Evolutionary conservation across 1,140 invertebrate genomes (phyloP).

Genomic region (Theocolax elegans): DNA sequence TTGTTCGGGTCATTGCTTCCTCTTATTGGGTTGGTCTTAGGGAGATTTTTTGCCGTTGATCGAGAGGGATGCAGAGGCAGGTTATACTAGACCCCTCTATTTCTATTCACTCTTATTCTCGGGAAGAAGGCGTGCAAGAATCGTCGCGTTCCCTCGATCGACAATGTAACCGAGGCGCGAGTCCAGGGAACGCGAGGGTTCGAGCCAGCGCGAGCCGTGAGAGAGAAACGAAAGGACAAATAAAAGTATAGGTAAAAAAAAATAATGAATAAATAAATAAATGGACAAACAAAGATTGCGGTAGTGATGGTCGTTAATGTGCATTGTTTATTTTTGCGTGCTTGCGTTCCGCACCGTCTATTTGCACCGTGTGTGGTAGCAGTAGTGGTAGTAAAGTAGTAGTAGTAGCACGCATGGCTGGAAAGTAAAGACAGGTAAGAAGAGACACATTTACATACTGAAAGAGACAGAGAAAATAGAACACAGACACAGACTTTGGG

Average conservation of each 20-base stretch:
- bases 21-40: neutral
- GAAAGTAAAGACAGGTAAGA: slow-evolving; percentile 29
- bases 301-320: slow-evolving; percentile 15
- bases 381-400: neutral
- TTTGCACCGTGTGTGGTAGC: slow-evolving; percentile 2
- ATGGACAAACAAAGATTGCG: neutral
- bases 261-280: neutral
- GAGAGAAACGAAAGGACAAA: slow-evolving; percentile 10
- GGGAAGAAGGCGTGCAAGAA: neutral
- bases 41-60: too few species aligned
- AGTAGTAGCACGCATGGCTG: slow-evolving; percentile 6
- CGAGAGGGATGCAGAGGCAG: neutral
- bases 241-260: too few species aligned
- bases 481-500: slow-evolving; percentile 21
- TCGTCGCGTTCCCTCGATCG: neutral
- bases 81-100: neutral
- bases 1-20: neutral
- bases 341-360: slow-evolving; percentile 26
- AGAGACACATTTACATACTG: slow-evolving; percentile 11
- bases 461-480: slow-evolving; percentile 6
- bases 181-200: too few species aligned
- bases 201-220: neutral
- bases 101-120: neutral
- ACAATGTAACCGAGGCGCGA: too few species aligned
- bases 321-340: slow-evolving; percentile 35